A percentile compares a stretch with the other conserved stretches of the same genome.
These are phyloP conservation scores for Fundulus diaphanus DNA, from an alignment of 2,797 vertebrate species.

Conservation along the genomic window DNA sequence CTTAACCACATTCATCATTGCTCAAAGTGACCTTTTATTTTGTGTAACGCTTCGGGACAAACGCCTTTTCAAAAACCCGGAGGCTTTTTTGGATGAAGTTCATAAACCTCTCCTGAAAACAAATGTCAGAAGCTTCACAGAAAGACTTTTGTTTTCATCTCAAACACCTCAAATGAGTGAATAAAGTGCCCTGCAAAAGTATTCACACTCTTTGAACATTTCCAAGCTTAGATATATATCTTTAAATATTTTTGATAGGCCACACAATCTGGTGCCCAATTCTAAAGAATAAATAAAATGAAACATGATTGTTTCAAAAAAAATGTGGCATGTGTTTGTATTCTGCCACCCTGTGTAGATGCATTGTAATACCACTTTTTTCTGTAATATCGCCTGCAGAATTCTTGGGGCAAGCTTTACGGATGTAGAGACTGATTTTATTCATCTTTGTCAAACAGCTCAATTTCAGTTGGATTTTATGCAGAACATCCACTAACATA, in stretches of 20 bases:
- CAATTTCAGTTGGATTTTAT: neutral
- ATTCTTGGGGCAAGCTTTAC: neutral
- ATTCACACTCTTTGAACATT: neutral
- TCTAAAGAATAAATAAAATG: neutral
- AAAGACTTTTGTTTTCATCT: slow-evolving; percentile 24
- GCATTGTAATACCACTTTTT: neutral
- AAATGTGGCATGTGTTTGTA: neutral
- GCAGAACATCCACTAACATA: neutral
- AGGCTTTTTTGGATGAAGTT: slow-evolving; percentile 47
- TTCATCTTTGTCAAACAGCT: neutral
- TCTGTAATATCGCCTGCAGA: neutral
- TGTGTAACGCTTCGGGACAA: slow-evolving; percentile 35
- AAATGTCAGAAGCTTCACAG: slow-evolving; percentile 49
- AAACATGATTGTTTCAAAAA: neutral
- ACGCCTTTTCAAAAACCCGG: slow-evolving; percentile 27
- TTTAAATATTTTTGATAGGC: neutral
- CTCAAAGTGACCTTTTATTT: slow-evolving; percentile 65
- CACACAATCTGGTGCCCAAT: neutral
- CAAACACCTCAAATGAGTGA: slow-evolving; percentile 2
- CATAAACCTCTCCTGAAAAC: slow-evolving; percentile 25
- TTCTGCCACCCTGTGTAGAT: neutral
- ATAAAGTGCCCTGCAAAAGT: slow-evolving; percentile 3
- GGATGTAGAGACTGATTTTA: neutral
- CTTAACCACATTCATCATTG: slow-evolving; percentile 52
- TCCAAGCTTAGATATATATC: too few species aligned